phyloP scores from a whole-genome alignment of 2,113 vertebrate genomes.

The Serinus canaria region DNA sequence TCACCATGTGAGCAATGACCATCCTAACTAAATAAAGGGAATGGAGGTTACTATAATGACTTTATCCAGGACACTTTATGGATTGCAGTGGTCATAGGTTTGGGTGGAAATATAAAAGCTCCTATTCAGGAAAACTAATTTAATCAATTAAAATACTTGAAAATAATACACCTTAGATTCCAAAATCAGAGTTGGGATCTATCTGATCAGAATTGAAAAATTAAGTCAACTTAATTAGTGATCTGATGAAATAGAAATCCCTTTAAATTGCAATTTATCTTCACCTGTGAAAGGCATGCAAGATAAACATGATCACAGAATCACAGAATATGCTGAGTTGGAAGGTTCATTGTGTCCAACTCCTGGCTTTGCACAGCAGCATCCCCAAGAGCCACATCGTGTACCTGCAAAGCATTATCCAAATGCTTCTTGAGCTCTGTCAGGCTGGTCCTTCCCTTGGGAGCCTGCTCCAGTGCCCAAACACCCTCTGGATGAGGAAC shows the following conservation, averaged over 20 bases:
- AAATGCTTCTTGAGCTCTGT: not conserved
- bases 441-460: not conserved
- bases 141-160: not conserved
- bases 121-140: not conserved
- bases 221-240: not conserved
- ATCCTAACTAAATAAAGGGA: not conserved
- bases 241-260: not conserved
- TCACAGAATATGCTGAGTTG: not conserved
- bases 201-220: not conserved
- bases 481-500: fast-evolving
- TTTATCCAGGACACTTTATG: not conserved
- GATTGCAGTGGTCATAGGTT: not conserved
- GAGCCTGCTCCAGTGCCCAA: not conserved
- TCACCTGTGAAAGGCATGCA: not conserved
- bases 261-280: not conserved
- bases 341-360: not conserved
- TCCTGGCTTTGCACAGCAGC: not conserved
- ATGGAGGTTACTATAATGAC: not conserved
- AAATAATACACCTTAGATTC: not conserved
- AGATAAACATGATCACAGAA: not conserved
- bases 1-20: not conserved
- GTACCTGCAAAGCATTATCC: fast-evolving
- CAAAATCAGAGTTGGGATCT: not conserved
- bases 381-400: not conserved
- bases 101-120: not conserved